phyloP scores from a whole-genome alignment of 2,888 invertebrate genomes.

The Troglohyphantes excavatus region DNA sequence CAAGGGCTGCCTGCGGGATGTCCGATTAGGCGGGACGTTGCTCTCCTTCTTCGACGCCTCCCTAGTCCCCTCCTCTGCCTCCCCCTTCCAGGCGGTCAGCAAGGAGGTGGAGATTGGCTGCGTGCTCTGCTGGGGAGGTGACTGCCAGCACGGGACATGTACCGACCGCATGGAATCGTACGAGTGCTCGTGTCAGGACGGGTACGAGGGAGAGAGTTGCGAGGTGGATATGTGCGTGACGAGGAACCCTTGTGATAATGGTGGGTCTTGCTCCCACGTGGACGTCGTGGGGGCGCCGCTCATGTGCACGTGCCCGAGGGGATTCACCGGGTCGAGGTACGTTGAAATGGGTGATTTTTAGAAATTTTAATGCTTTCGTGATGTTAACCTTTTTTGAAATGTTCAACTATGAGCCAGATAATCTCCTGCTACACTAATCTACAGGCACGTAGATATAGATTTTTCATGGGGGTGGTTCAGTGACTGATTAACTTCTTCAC shows the following conservation, averaged over 20 bases:
- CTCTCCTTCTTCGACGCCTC: constrained; percentile 92
- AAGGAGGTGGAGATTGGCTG: constrained; percentile 83
- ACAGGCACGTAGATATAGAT: no score
- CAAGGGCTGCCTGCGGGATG: constrained; percentile 92
- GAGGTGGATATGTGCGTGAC: constrained; percentile 78
- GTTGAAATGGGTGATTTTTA: no score
- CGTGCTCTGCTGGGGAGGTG: constrained; percentile 90
- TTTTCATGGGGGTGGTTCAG: no score
- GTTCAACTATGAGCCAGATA: no score
- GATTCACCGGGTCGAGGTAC: constrained; percentile 62
- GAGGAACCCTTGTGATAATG: constrained; percentile 86
- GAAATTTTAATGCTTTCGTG: no score
- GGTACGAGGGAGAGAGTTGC: constrained; percentile 67
- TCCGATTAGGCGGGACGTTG: constrained; percentile 91
- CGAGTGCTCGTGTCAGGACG: constrained; percentile 87
- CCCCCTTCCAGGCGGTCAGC: constrained; percentile 38
- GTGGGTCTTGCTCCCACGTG: constrained; percentile 88
- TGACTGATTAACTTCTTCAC: no score
- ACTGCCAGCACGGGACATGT: constrained; percentile 88
- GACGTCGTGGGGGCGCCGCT: not conserved
- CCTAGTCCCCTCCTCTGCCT: constrained; percentile 84
- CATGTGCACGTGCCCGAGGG: constrained; percentile 55
- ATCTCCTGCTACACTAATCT: no score
- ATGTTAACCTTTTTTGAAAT: no score
- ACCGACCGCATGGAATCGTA: constrained; percentile 87